Base-by-base conservation (phyloP, 2,888 invertebrate genomes). In the Orthonevra nobilis region DNA sequence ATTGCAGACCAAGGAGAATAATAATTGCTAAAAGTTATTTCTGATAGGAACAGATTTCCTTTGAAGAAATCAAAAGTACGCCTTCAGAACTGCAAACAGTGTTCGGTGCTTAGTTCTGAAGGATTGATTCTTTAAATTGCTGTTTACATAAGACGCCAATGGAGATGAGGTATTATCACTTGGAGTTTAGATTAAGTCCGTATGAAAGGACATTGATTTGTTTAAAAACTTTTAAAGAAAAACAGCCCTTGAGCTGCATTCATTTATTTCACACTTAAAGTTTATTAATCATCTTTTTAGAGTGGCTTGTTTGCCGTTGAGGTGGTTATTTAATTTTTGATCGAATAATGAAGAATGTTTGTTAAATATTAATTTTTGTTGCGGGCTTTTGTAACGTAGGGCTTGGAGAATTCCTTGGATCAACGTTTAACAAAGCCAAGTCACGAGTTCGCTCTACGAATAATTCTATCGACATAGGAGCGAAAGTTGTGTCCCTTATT, bases 191-290 rank as follows among this genome's bases (percentile, higher is more conserved):
- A 32, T 42, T 32, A 26, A 9, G 36, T 28, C 36, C 23, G 28
- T 12, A 32, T 42, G 19, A 26, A 9, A 26, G 10, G 60, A 36
- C 15, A 26, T 15, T 26, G 60, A 61, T 46, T 61, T 26, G 46
- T 26, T 36, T 46, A 12, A 10, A 34, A 23, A 28, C 14, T n/a
- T n/a, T n/a, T n/a, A n/a, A n/a, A n/a, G n/a, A n/a, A 58, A 44
- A 52, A 52, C 23, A 54, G 14, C 19, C 5, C 6, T 15, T 23
- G 52, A 38, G n/a, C n/a, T n/a, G n/a, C n/a, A n/a, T n/a, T n/a
- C 15, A 54, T 54, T 38, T 38, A 54, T 40, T 38, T 38, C 2
- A 28, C 15, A 26, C 38, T 28, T 40, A n/a, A 17, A 54, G 26
- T 38, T 38, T 38, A 40, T 38, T 28, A 15, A 38, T 15, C 40